Percentiles rank a stretch among this genome's conserved stretches.
Conservation (phyloP, 2,888 invertebrate genomes). For the Hirtodrosophila alboralis region DNA sequence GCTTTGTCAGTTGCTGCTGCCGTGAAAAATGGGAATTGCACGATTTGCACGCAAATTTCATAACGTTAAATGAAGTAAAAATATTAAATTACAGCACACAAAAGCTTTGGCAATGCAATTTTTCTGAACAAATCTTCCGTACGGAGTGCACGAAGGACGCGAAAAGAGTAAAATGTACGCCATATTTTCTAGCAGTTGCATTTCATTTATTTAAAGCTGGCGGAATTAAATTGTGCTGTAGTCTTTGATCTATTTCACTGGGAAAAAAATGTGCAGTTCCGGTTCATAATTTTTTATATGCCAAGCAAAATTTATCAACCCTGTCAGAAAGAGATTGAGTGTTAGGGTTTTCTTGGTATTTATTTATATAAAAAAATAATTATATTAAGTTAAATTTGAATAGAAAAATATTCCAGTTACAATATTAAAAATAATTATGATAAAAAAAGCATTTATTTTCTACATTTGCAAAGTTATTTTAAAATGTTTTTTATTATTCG, state of each 20-base stretch:
- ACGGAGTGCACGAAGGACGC: not conserved
- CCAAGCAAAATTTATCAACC: too few relatives aligned
- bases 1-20: conserved; percentile 49
- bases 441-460: too few relatives aligned
- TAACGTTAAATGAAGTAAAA: conserved; percentile 72
- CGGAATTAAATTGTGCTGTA: conserved; percentile 61
- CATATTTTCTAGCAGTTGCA: conserved; percentile 54
- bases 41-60: conserved; percentile 63
- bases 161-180: conserved; percentile 19
- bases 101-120: conserved; percentile 34
- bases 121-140: conserved; percentile 19
- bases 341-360: too few relatives aligned
- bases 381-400: too few relatives aligned
- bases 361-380: too few relatives aligned
- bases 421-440: too few relatives aligned
- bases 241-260: conserved; percentile 26
- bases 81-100: conserved; percentile 65
- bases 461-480: too few relatives aligned
- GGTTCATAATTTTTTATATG: too few relatives aligned
- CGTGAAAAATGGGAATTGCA: conserved; percentile 57
- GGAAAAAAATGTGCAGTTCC: too few relatives aligned
- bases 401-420: too few relatives aligned
- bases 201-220: conserved; percentile 66
- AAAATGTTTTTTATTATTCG: too few relatives aligned
- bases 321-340: too few relatives aligned